phyloP scores from a whole-genome alignment of 2,113 vertebrate species.

The Girardinichthys multiradiatus region DNA sequence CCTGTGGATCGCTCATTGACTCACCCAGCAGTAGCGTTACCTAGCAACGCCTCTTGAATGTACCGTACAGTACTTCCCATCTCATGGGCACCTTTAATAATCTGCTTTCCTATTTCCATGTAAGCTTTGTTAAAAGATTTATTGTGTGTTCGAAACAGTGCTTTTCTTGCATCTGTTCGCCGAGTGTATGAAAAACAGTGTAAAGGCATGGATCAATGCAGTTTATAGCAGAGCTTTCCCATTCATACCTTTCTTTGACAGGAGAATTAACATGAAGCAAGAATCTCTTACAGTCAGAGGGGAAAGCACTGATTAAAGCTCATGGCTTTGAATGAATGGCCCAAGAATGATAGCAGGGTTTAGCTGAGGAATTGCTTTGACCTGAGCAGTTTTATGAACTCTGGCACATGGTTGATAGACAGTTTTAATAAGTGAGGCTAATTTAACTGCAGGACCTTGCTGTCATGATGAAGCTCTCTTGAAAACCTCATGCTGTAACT shows the following conservation, averaged over 20 bases:
- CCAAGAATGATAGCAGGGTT: conserved; percentile 31
- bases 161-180: conserved; percentile 18
- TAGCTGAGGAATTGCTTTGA: conserved; percentile 52
- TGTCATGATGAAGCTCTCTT: conserved; percentile 42
- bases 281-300: conserved; percentile 23
- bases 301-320: conserved; percentile 34
- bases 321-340: conserved; percentile 30
- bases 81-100: conserved; percentile 78
- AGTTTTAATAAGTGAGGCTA: conserved; percentile 67
- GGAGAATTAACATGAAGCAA: conserved; percentile 29
- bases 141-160: conserved; percentile 61
- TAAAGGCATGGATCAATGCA: conserved; percentile 10
- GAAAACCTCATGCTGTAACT: conserved; percentile 29
- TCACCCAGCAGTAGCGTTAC: conserved; percentile 76
- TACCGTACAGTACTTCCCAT: conserved; percentile 73
- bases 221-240: conserved; percentile 34
- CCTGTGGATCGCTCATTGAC: conserved; percentile 72
- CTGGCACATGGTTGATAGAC: conserved; percentile 49
- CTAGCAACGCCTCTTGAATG: conserved; percentile 78
- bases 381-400: conserved; percentile 59
- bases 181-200: conserved; percentile 8
- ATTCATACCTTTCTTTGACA: conserved; percentile 7
- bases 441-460: conserved; percentile 55
- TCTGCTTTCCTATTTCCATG: conserved; percentile 69
- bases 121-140: conserved; percentile 79